A percentile compares a stretch with the other conserved stretches of the same genome.
These are phyloP conservation scores for Ornithorhynchus anatinus DNA, from an alignment of 2,113 vertebrate genomes.

Conservation along the genomic window DNA sequence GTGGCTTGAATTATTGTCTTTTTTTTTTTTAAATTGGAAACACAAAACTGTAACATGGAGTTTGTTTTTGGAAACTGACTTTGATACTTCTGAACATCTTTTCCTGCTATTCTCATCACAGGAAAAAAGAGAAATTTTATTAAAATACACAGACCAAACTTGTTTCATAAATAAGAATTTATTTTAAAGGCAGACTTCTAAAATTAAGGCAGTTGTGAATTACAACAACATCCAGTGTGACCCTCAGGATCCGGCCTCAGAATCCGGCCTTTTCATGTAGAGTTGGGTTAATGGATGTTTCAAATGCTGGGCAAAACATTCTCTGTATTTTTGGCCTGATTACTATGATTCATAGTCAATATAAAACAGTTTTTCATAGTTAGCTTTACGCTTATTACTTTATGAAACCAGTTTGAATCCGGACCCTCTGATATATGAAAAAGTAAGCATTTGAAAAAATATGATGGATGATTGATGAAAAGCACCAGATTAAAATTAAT, in stretches of 20 bases:
- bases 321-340: too few relatives aligned
- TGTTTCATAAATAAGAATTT: conserved; percentile 19
- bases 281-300: conserved; percentile 9
- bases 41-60: conserved; percentile 61
- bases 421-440: conserved; percentile 59
- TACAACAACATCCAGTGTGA: conserved; percentile 4
- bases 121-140: neutral
- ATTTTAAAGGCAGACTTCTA: conserved; percentile 24
- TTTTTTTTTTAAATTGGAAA: conserved; percentile 53
- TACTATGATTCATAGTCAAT: too few relatives aligned
- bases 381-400: too few relatives aligned
- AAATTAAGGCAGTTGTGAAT: conserved; percentile 31
- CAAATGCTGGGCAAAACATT: too few relatives aligned
- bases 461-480: too few relatives aligned
- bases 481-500: conserved; percentile 60
- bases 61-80: conserved; percentile 72
- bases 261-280: conserved; percentile 6
- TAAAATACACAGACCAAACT: neutral
- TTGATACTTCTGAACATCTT: conserved; percentile 62
- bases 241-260: conserved; percentile 16
- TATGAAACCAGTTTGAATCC: conserved; percentile 28
- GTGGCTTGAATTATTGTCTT: conserved; percentile 49
- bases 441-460: too few relatives aligned
- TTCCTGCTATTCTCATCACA: conserved; percentile 69
- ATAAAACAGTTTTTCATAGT: too few relatives aligned